Conservation (phyloP, 2,797 vertebrate genomes). For the Sebastes miniatus region DNA sequence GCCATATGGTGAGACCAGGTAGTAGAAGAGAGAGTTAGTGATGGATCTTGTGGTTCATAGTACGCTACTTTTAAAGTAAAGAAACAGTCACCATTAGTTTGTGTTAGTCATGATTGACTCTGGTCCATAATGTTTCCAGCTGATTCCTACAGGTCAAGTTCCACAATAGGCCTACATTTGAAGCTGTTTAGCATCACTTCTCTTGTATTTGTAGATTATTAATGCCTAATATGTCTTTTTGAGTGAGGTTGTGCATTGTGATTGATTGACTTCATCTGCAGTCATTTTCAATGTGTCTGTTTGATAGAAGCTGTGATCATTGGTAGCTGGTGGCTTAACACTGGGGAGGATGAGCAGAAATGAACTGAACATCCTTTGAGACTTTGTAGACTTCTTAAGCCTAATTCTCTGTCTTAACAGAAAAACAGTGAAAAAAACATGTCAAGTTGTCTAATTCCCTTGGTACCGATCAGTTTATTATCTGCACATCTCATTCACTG, state of each 20-base stretch:
- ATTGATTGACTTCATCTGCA: neutral
- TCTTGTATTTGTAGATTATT: slow-evolving; percentile 2
- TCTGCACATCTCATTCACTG: neutral
- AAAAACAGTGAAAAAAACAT: neutral
- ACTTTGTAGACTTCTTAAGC: neutral
- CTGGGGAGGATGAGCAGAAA: slow-evolving; percentile 5
- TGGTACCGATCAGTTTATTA: neutral
- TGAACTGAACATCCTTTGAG: neutral
- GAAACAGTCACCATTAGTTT: neutral
- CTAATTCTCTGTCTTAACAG: neutral
- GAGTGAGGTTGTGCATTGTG: neutral
- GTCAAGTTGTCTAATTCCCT: neutral
- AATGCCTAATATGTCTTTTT: neutral
- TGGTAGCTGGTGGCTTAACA: slow-evolving; percentile 8
- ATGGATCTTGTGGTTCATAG: neutral
- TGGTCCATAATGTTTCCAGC: neutral
- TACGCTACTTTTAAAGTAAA: neutral
- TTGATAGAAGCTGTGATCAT: neutral
- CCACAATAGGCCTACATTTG: neutral
- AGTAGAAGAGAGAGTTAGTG: neutral
- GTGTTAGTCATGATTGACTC: neutral
- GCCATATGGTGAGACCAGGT: too few species aligned
- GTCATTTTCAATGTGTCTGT: slow-evolving; percentile 11
- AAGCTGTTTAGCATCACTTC: neutral
- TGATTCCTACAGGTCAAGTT: neutral